phyloP scores from a whole-genome alignment of 2,797 vertebrate genomes.

The Crenichthys baileyi region DNA sequence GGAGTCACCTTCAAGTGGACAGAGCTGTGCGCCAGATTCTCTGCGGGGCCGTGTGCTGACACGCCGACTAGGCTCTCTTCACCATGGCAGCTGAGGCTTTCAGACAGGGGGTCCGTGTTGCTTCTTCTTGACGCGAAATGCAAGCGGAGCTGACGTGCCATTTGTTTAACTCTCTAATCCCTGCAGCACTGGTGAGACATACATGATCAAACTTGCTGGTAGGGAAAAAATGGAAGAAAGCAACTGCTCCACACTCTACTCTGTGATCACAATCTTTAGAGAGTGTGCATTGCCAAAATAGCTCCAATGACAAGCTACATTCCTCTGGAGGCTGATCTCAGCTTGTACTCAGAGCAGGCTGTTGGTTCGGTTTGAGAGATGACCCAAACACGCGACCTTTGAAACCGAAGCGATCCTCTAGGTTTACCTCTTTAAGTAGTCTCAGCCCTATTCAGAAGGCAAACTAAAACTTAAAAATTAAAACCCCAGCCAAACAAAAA shows the following conservation, averaged over 20 bases:
- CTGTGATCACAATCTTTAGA: slow-evolving; percentile 85
- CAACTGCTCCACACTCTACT: slow-evolving; percentile 81
- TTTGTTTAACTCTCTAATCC: slow-evolving; percentile 88
- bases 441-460: slow-evolving; percentile 64
- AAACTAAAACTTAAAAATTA: slow-evolving; percentile 40
- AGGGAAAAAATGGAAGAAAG: slow-evolving; percentile 68
- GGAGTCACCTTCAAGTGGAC: slow-evolving; percentile 88
- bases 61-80: slow-evolving; percentile 73
- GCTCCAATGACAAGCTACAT: slow-evolving; percentile 83
- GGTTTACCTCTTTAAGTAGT: slow-evolving; percentile 75
- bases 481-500: slow-evolving; percentile 60
- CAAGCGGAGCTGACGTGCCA: slow-evolving; percentile 92
- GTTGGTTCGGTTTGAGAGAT: slow-evolving; percentile 77
- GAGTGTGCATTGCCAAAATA: slow-evolving; percentile 83
- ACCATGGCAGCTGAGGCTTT: slow-evolving; percentile 84
- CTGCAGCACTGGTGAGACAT: slow-evolving; percentile 76
- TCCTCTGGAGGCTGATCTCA: slow-evolving; percentile 79
- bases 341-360: slow-evolving; percentile 78
- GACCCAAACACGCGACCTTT: slow-evolving; percentile 80
- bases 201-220: slow-evolving; percentile 78
- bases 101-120: slow-evolving; percentile 90
- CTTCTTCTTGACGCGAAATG: slow-evolving; percentile 93
- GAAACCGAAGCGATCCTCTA: slow-evolving; percentile 74
- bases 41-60: slow-evolving; percentile 72
- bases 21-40: slow-evolving; percentile 77